Evolutionary conservation across 2,797 vertebrate genomes (phyloP), one percentile per base, ranked within the genome.

Genomic region (Rhynchonycteris naso): DNA sequence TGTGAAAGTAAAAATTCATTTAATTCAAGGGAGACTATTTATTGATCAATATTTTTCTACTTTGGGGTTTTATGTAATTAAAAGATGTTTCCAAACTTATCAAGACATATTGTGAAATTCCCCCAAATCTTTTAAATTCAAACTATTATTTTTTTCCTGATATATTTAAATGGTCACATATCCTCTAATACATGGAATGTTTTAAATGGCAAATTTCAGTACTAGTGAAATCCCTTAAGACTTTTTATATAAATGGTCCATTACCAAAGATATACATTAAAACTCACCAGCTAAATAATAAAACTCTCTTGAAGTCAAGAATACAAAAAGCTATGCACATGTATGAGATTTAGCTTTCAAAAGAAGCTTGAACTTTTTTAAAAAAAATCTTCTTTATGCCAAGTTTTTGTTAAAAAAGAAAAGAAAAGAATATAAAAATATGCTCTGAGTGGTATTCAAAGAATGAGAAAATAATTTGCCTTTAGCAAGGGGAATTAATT

Each of bases 401-500:
- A 95, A 86, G 18, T 61, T 4, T 56, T 50, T 69, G 47, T 75
- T 65, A 22, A 0, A 15, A 79, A 65, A 66, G 88, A 26, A 61
- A 16, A 71, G 33, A 58, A n/a, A 43, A 94, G 65, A 88, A 26
- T 43, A 43, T 43, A 61, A 52, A 69, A 54, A 68, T 14, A 38
- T 95, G 75, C 92, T 82, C 65, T 96, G 86, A 87, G 86, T 24
- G 78, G 74, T 75, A 93, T 61, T 50, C 65, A 78, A 97, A 92
- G 76, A 79, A 22, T 81, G 59, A 97, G 94, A 89, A 97, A 94
- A 91, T 88, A 90, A 96, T 96, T 96, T 95, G 90, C 89, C 90
- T 96, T 92, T 95, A 66, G 80, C 79, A 97, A 97, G 56, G 84
- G 56, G 81, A 98, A 94, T 96, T 97, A 97, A 98, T 98, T 98